Evolutionary conservation across 2,113 vertebrate genomes (phyloP).

Genomic region (Scolopax mira): DNA sequence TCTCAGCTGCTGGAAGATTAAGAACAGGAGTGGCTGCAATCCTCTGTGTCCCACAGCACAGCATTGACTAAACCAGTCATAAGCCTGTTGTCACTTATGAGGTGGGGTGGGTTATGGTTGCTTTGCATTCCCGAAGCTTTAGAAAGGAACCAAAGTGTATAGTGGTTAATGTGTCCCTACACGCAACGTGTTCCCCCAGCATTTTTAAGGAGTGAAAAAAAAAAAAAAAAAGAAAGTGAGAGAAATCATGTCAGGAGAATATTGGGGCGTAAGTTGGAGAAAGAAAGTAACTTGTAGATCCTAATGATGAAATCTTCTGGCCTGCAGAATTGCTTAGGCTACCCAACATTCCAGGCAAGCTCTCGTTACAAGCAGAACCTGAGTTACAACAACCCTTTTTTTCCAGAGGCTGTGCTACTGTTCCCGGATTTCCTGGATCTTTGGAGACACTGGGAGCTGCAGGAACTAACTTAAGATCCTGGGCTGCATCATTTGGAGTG

Average conservation of each 20-base stretch:
- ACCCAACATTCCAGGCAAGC: background rate
- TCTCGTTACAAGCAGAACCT: background rate
- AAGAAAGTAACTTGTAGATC: background rate
- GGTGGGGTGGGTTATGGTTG: background rate
- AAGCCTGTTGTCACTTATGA: fast-evolving
- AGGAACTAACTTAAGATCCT: background rate
- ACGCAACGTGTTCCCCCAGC: too few relatives aligned
- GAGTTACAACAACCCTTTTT: background rate
- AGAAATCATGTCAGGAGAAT: background rate
- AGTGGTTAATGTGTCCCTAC: background rate
- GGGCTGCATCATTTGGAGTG: background rate
- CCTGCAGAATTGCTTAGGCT: background rate
- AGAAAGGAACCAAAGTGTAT: background rate
- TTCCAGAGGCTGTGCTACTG: background rate
- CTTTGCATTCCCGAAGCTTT: background rate
- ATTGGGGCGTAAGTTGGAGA: background rate
- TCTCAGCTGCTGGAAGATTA: background rate
- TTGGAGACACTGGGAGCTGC: background rate
- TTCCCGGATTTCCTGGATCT: background rate
- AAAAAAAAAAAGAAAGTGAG: background rate
- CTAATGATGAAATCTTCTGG: background rate
- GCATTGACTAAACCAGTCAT: background rate
- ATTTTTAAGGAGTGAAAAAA: background rate
- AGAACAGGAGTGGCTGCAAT: background rate
- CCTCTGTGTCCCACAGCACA: background rate